Percentiles rank a stretch among this genome's conserved stretches.
Evolutionary conservation across 1,140 invertebrate species (phyloP).

Genomic region (Planococcus citri): DNA sequence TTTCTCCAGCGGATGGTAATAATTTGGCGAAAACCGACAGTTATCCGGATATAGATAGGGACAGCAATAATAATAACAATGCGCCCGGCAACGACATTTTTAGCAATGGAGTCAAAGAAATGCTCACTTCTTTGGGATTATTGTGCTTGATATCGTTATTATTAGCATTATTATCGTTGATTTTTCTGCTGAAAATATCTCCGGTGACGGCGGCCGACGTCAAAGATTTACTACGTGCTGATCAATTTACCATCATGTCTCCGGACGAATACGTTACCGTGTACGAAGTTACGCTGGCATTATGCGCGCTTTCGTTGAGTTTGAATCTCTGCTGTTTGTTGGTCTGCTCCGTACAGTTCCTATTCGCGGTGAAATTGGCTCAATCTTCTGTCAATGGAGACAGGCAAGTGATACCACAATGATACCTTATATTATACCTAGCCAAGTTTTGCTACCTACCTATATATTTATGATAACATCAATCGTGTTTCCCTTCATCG

Average conservation of each 20-base stretch:
- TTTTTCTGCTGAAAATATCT: conserved; percentile 74
- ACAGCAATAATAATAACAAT: conserved; percentile 22
- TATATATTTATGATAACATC: too few relatives aligned
- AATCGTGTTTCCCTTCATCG: too few relatives aligned
- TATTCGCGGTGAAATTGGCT: conserved; percentile 81
- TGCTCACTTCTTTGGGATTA: conserved; percentile 71
- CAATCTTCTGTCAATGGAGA: conserved; percentile 53
- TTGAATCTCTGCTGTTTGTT: conserved; percentile 80
- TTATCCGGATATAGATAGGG: not conserved
- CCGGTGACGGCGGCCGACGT: conserved; percentile 42
- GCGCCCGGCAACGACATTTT: conserved; percentile 29
- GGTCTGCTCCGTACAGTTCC: conserved; percentile 85
- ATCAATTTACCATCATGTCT: conserved; percentile 42
- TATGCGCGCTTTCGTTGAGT: conserved; percentile 74
- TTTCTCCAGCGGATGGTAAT: not conserved
- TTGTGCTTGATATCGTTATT: conserved; percentile 70
- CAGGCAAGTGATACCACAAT: conserved; percentile 35
- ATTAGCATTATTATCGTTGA: conserved; percentile 64
- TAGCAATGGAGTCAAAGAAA: conserved; percentile 51
- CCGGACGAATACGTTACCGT: conserved; percentile 71
- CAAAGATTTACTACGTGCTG: conserved; percentile 40
- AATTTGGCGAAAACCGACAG: not conserved
- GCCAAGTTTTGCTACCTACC: too few relatives aligned
- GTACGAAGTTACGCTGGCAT: conserved; percentile 76
- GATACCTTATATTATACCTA: too few relatives aligned